These are phyloP conservation scores for Sminthurinus aureus DNA, from an alignment of 2,888 invertebrate genomes.

Conservation along the genomic window DNA sequence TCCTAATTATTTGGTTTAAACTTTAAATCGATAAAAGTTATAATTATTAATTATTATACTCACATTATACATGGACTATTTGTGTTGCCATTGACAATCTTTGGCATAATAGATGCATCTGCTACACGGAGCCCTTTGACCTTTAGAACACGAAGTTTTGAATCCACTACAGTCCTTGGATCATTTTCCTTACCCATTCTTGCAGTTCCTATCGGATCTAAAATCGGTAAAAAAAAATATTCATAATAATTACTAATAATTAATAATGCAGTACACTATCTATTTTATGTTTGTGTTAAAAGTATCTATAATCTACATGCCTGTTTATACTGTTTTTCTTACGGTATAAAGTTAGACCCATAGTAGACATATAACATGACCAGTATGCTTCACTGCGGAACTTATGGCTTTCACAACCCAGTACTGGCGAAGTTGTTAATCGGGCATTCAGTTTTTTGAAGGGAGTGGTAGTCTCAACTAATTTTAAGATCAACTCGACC, in stretches of 20 bases:
- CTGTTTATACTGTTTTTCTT: no score
- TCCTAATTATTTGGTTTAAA: no score
- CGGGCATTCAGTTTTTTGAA: constrained; percentile 51
- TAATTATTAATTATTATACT: no score
- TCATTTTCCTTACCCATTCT: constrained; percentile 68
- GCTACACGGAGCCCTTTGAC: constrained; percentile 63
- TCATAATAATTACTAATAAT: no score
- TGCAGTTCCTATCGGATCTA: constrained; percentile 70
- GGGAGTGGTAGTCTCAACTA: constrained; percentile 53
- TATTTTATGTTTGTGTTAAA: no score
- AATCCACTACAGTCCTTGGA: constrained; percentile 56
- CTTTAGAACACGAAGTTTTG: constrained; percentile 49
- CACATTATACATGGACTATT: neutral
- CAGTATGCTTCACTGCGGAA: constrained; percentile 72
- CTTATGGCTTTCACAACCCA: constrained; percentile 55
- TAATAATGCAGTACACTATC: no score
- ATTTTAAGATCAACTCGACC: constrained; percentile 42
- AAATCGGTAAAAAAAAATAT: no score
- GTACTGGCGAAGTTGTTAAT: constrained; percentile 33
- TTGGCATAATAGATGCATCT: constrained; percentile 61
- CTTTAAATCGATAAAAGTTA: no score
- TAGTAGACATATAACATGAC: constrained; percentile 70
- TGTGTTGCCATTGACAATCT: neutral
- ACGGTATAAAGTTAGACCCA: constrained; percentile 73
- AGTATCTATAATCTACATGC: no score